A percentile compares a stretch with the other conserved stretches of the same genome.
These are phyloP conservation scores for Hirudo medicinalis DNA, from an alignment of 1,140 invertebrate species.

Conservation along the genomic window DNA sequence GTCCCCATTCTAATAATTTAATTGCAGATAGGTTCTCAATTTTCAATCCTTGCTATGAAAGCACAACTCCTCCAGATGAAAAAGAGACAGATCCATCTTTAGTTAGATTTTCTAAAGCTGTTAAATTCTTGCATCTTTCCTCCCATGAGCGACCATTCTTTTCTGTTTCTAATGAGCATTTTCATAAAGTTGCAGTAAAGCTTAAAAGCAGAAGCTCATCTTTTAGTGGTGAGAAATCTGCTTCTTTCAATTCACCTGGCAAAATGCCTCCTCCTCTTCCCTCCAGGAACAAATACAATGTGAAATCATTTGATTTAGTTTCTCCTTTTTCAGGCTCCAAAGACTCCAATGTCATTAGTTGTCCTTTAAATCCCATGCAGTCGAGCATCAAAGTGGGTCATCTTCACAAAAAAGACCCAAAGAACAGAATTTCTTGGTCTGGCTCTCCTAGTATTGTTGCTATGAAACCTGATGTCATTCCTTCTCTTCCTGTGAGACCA, in stretches of 20 bases:
- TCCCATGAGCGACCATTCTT: constrained; percentile 3
- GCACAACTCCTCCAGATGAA: constrained; percentile 17
- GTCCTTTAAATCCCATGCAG: too few relatives aligned
- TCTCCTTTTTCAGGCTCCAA: too few relatives aligned
- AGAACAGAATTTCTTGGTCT: not conserved
- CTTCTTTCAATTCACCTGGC: too few relatives aligned
- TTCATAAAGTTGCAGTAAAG: not conserved
- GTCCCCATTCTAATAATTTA: too few relatives aligned
- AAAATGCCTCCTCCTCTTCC: too few relatives aligned
- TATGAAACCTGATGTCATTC: not conserved
- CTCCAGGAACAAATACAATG: too few relatives aligned
- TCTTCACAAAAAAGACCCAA: not conserved
- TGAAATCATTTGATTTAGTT: too few relatives aligned
- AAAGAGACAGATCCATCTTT: not conserved
- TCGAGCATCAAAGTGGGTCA: not conserved
- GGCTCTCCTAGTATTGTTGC: not conserved
- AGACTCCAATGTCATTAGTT: too few relatives aligned
- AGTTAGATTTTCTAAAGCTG: not conserved
- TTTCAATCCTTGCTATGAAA: constrained; percentile 20
- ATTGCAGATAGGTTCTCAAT: not conserved
- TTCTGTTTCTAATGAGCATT: constrained; percentile 3
- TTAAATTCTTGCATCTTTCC: not conserved
- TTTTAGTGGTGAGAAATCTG: too few relatives aligned
- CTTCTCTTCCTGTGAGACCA: not conserved
- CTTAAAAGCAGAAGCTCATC: too few relatives aligned